Conservation (phyloP, 2,888 invertebrate genomes). For the Noctuana brunneofusca region DNA sequence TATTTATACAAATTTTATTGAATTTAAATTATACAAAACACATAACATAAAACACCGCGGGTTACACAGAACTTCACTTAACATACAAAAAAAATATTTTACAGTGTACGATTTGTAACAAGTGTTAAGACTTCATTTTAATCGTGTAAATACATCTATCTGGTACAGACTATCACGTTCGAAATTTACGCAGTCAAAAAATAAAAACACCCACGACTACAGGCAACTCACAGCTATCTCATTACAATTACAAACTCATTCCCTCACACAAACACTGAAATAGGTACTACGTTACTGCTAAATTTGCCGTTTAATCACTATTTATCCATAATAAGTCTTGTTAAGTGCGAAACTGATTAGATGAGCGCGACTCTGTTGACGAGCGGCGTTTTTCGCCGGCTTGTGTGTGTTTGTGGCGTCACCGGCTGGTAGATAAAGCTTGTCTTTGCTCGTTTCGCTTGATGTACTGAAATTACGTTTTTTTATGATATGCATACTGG, state of each 20-base stretch:
- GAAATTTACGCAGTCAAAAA: slow-evolving; percentile 38
- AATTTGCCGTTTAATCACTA: slow-evolving; percentile 23
- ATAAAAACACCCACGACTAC: slow-evolving; percentile 42
- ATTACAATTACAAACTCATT: slow-evolving; percentile 45
- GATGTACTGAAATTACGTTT: slow-evolving; percentile 60
- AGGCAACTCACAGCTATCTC: slow-evolving; percentile 53
- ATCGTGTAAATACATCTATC: slow-evolving; percentile 70
- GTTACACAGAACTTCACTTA: slow-evolving; percentile 32
- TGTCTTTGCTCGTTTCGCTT: slow-evolving; percentile 75
- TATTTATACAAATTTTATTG: slow-evolving; percentile 30
- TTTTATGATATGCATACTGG: neutral
- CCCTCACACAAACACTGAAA: slow-evolving; percentile 38
- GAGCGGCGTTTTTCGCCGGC: slow-evolving; percentile 84
- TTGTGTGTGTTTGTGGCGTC: slow-evolving; percentile 74
- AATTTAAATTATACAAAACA: slow-evolving; percentile 23
- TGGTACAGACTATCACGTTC: slow-evolving; percentile 62
- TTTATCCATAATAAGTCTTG: slow-evolving; percentile 30
- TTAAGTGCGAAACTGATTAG: slow-evolving; percentile 11
- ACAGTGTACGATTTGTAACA: slow-evolving; percentile 79
- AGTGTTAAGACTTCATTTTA: slow-evolving; percentile 57
- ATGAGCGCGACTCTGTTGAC: slow-evolving; percentile 80
- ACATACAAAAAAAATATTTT: slow-evolving; percentile 51
- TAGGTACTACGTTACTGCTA: slow-evolving; percentile 33
- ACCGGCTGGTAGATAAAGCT: slow-evolving; percentile 73
- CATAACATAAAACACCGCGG: slow-evolving; percentile 19